Conservation (phyloP, 2,797 vertebrate species). For the Coranthus polyacanthus region DNA sequence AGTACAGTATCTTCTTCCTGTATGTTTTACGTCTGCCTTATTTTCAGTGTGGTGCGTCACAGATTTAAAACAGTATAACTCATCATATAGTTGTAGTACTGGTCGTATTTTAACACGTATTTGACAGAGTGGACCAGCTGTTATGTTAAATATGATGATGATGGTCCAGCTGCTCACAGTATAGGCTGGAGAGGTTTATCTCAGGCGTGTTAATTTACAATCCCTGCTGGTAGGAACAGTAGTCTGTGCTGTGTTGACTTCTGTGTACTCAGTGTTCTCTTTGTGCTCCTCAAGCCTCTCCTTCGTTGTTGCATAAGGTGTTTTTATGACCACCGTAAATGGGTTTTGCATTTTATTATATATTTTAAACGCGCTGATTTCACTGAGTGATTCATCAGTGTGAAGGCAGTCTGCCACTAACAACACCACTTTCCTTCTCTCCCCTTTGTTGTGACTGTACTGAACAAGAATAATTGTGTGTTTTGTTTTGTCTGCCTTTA, state of each 20-base stretch:
- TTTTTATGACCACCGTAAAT: constrained; percentile 39
- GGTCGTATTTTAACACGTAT: constrained; percentile 2
- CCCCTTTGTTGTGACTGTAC: constrained; percentile 60
- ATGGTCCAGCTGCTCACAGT: constrained; percentile 14
- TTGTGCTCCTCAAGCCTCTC: constrained; percentile 29
- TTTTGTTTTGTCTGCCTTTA: constrained; percentile 82
- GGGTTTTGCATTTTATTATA: constrained; percentile 36
- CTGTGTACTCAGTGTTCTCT: constrained; percentile 30
- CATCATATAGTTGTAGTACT: background rate
- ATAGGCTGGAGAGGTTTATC: constrained; percentile 16
- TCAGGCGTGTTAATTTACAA: constrained; percentile 14
- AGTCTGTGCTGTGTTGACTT: constrained; percentile 27
- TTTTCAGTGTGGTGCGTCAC: background rate
- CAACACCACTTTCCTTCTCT: constrained; percentile 56
- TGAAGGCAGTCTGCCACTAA: constrained; percentile 55
- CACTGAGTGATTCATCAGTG: constrained; percentile 48
- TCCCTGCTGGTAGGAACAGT: constrained; percentile 18
- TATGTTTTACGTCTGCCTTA: background rate
- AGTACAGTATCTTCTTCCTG: background rate
- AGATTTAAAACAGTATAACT: constrained; percentile 9
- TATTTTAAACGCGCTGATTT: constrained; percentile 39
- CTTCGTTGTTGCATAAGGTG: constrained; percentile 28
- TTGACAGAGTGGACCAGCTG: constrained; percentile 6
- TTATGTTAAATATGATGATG: constrained; percentile 7
- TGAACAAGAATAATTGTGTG: constrained; percentile 76